phyloP scores from a whole-genome alignment of 2,113 vertebrate species.

The Tetrax tetrax region DNA sequence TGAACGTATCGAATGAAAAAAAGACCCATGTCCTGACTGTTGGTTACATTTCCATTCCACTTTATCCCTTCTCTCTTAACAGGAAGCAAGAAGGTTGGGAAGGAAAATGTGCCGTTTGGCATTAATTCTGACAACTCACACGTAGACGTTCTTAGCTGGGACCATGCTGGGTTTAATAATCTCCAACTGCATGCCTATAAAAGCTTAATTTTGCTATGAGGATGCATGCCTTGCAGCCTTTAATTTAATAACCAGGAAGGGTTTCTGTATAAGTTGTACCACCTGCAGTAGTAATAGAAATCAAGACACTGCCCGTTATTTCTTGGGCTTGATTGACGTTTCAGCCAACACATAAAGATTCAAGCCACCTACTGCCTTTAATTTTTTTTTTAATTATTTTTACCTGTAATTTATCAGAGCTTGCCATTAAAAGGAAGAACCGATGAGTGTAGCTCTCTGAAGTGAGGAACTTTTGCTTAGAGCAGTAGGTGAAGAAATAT shows the following conservation, averaged over 20 bases:
- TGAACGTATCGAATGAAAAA: slow-evolving; percentile 12
- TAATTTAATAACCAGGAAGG: slow-evolving; percentile 68
- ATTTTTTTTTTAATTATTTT: slow-evolving; percentile 27
- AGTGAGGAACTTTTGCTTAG: slow-evolving; percentile 16
- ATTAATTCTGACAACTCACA: slow-evolving; percentile 49
- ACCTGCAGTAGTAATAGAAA: slow-evolving; percentile 68
- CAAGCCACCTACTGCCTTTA: slow-evolving; percentile 32
- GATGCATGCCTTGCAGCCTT: slow-evolving; percentile 62
- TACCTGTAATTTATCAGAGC: slow-evolving; percentile 48
- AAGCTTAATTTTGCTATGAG: slow-evolving; percentile 65
- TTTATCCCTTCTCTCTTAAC: not conserved
- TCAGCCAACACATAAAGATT: slow-evolving; percentile 35
- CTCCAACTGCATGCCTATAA: slow-evolving; percentile 57
- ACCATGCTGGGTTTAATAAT: slow-evolving; percentile 69
- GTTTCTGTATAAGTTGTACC: slow-evolving; percentile 63
- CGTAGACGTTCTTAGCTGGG: slow-evolving; percentile 46
- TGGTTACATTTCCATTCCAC: not conserved
- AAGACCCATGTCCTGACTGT: not conserved
- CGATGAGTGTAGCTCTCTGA: not conserved
- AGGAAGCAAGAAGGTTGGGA: not conserved
- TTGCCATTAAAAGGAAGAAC: slow-evolving; percentile 41
- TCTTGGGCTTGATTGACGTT: slow-evolving; percentile 58
- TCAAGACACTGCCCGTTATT: slow-evolving; percentile 63
- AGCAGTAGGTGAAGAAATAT: slow-evolving; percentile 15
- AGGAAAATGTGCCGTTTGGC: slow-evolving; percentile 14